Percentiles rank a stretch among this genome's conserved stretches.
These are phyloP conservation scores for Micronisus gabar DNA, from an alignment of 2,113 vertebrate genomes.

Conservation along the genomic window DNA sequence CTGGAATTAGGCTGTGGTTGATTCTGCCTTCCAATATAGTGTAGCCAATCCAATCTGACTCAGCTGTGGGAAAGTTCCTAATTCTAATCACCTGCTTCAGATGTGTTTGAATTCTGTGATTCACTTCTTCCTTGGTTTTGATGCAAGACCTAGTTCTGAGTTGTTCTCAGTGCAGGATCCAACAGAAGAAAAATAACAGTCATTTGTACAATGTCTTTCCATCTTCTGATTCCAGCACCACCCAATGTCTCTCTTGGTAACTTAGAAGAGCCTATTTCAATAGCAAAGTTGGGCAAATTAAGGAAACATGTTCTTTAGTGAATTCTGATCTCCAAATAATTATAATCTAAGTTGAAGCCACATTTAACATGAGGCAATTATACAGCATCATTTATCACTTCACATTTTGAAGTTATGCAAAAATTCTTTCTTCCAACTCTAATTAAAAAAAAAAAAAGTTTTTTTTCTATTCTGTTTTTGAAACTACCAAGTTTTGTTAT, in stretches of 20 bases:
- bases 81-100: not conserved
- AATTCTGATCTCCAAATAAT: not conserved
- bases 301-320: not conserved
- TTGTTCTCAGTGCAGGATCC: not conserved
- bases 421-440: not conserved
- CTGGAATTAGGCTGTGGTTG: not conserved
- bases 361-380: not conserved
- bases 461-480: not conserved
- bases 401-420: not conserved
- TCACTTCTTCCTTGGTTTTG: not conserved
- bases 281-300: not conserved
- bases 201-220: not conserved
- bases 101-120: not conserved
- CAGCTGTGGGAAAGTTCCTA: not conserved
- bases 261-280: not conserved
- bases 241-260: not conserved
- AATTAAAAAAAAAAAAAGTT: not conserved
- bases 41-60: not conserved
- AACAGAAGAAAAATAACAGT: not conserved
- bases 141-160: not conserved
- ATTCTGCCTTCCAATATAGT: not conserved
- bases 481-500: not conserved
- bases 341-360: not conserved
- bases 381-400: not conserved
- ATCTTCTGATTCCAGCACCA: not conserved